Percentiles rank a stretch among this genome's conserved stretches.
Evolutionary conservation across 2,113 vertebrate genomes (phyloP).

Genomic region (Phodopus roborovskii): DNA sequence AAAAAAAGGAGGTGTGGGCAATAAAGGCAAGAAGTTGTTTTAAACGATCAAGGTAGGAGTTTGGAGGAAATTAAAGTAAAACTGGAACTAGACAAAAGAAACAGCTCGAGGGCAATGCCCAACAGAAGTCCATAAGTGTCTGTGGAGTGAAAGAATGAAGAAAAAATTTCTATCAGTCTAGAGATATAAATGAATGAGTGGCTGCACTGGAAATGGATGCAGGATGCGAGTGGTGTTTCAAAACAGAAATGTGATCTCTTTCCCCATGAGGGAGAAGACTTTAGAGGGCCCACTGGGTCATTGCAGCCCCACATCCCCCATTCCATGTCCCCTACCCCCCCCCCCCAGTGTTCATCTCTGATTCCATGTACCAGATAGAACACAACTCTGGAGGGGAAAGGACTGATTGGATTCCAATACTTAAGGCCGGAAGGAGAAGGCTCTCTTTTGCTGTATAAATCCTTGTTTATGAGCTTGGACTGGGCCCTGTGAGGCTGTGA

Average conservation of each 20-base stretch:
- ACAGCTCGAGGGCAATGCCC: not conserved
- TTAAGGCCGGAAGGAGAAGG: not conserved
- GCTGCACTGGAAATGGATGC: not conserved
- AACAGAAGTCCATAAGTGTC: not conserved
- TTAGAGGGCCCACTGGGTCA: not conserved
- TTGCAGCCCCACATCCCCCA: not conserved
- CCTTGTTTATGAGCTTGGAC: conserved; percentile 61
- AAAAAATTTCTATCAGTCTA: conserved; percentile 4
- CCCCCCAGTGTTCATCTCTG: not conserved
- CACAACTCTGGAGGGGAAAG: not conserved
- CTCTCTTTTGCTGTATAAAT: conserved; percentile 39
- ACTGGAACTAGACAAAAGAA: not conserved
- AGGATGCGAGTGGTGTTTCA: not conserved
- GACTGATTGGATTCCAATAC: not conserved
- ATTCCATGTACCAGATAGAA: not conserved
- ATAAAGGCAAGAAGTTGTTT: not conserved
- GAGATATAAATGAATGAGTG: not conserved
- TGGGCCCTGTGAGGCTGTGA: not conserved
- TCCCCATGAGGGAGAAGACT: not conserved
- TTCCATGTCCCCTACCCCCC: not conserved
- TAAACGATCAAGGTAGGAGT: not conserved
- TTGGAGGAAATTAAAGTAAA: conserved; percentile 25
- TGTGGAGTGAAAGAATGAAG: not conserved
- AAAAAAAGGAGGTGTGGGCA: not conserved
- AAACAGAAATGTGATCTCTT: not conserved